Conservation (phyloP, 2,888 invertebrate species). For the Eupithecia subumbrata region DNA sequence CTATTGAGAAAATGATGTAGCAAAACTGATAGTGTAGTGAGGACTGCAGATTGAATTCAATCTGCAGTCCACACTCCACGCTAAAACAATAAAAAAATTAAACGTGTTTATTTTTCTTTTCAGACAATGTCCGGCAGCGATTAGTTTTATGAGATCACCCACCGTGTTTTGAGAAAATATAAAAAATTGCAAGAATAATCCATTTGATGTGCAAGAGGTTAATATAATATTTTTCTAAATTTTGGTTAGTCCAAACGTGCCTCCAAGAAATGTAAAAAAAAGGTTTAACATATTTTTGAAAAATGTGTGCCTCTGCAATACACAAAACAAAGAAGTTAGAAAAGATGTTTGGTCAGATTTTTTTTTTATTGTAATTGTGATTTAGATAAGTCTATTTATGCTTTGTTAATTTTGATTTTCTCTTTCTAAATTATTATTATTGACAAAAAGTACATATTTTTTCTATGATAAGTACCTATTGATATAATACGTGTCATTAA, state of each 20-base stretch:
- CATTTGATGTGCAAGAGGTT: not conserved
- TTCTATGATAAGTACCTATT: not conserved
- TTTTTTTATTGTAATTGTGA: not conserved
- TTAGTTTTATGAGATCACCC: not conserved
- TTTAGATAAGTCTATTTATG: not conserved
- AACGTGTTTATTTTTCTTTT: conserved; percentile 1
- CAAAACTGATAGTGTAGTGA: not conserved
- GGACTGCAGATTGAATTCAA: not conserved
- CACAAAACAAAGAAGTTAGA: not conserved
- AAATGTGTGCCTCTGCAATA: not conserved
- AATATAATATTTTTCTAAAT: not conserved
- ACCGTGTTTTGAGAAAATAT: not conserved
- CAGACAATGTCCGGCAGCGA: conserved; percentile 14
- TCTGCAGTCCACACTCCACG: no score
- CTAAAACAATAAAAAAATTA: no score
- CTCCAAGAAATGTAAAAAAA: not conserved
- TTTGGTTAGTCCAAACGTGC: not conserved
- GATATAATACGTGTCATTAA: no score
- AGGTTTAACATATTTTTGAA: not conserved
- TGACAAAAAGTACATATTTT: not conserved
- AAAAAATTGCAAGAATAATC: not conserved
- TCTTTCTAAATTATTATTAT: not conserved
- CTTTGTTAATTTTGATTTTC: not conserved
- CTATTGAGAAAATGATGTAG: not conserved
- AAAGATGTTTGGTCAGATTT: no score